Evolutionary conservation across 2,797 vertebrate species (phyloP).

Genomic region (Leuciscus waleckii): DNA sequence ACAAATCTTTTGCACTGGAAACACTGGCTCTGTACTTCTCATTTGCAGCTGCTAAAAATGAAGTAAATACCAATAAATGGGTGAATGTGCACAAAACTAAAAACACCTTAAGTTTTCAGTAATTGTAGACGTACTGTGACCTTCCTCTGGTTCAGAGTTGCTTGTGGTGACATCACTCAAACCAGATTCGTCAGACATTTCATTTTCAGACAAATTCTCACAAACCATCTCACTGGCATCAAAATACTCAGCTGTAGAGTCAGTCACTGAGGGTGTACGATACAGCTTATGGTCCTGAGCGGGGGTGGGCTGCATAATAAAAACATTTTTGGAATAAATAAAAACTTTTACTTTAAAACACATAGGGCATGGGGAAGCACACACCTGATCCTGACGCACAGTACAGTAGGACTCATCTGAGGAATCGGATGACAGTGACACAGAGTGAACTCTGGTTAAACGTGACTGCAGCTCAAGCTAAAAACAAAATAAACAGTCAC

Average conservation of each 20-base stretch:
- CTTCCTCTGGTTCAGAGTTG: conserved; percentile 83
- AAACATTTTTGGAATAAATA: neutral
- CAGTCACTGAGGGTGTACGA: conserved; percentile 84
- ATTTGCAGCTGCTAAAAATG: conserved; percentile 62
- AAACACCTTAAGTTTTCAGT: neutral
- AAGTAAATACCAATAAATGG: neutral
- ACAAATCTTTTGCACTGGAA: conserved; percentile 60
- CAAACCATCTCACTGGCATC: conserved; percentile 89
- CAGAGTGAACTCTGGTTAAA: conserved; percentile 87
- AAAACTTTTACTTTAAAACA: neutral
- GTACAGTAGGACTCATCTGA: conserved; percentile 88
- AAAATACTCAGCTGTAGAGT: conserved; percentile 90
- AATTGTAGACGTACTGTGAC: conserved; percentile 67
- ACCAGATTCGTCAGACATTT: conserved; percentile 86
- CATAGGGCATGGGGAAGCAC: conserved; percentile 12
- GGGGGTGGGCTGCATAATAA: conserved; percentile 30
- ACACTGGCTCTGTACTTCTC: conserved; percentile 73
- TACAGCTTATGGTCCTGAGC: conserved; percentile 71
- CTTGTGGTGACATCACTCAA: conserved; percentile 87
- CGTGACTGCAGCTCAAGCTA: conserved; percentile 80
- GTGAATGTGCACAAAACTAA: neutral
- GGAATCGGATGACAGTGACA: conserved; percentile 88
- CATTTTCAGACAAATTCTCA: conserved; percentile 87
- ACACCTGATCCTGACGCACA: conserved; percentile 85
- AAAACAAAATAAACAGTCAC: neutral